phyloP scores from a whole-genome alignment of 1,140 invertebrate genomes.

The Euwallacea fornicatus region DNA sequence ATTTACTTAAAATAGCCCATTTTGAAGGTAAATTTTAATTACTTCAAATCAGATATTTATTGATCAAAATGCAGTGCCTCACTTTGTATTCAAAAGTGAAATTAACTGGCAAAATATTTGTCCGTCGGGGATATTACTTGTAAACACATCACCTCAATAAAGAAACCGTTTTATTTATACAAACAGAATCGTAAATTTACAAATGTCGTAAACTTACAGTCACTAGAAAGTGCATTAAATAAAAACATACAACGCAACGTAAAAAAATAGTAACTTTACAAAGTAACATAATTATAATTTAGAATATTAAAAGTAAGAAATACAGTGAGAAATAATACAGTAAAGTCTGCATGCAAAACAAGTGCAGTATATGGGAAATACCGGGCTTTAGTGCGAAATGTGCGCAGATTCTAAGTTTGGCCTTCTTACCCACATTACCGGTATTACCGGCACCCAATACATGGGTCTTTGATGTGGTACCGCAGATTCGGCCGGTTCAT shows the following conservation, averaged over 20 bases:
- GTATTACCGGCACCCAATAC: conserved; percentile 35
- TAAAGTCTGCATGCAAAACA: conserved; percentile 3
- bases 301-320: not conserved
- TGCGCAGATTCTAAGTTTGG: conserved; percentile 27
- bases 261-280: conserved; percentile 6
- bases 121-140: no score
- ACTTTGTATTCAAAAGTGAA: no score
- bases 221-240: conserved; percentile 10
- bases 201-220: not conserved
- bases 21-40: no score
- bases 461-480: conserved; percentile 15
- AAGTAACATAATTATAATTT: not conserved
- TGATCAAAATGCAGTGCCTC: no score
- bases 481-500: not conserved
- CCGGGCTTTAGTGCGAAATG: not conserved
- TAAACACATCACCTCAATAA: no score
- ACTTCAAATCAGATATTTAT: no score
- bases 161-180: not conserved
- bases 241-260: conserved; percentile 11
- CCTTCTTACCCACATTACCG: conserved; percentile 36
- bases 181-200: conserved; percentile 4
- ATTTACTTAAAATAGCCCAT: no score
- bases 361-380: not conserved
- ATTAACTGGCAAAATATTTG: no score
- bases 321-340: not conserved